Conservation (phyloP, 1,140 invertebrate species). For the Chrysopa pallens region DNA sequence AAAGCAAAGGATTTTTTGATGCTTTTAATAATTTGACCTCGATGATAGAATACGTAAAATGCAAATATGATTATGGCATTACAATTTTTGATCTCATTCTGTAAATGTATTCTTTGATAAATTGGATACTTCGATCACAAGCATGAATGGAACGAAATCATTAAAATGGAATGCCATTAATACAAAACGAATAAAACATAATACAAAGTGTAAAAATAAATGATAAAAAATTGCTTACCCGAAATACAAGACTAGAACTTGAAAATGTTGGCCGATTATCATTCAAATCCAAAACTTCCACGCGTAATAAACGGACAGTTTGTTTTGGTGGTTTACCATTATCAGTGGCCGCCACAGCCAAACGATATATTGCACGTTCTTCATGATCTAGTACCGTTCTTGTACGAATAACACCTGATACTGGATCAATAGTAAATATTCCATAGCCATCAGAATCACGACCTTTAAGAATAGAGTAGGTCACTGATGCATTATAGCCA, state of each 20-base stretch:
- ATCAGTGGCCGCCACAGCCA: constrained; percentile 75
- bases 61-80: no score
- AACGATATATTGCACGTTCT: constrained; percentile 65
- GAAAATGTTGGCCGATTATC: constrained; percentile 83
- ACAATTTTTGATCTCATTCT: no score
- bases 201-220: no score
- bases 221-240: constrained; percentile 33
- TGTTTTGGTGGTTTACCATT: constrained; percentile 63
- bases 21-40: no score
- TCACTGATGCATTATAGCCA: constrained; percentile 73
- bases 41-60: no score
- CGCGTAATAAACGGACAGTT: constrained; percentile 58
- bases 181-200: no score
- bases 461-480: constrained; percentile 70
- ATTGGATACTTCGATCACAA: no score
- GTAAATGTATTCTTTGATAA: no score
- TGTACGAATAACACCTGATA: constrained; percentile 74
- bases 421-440: constrained; percentile 71
- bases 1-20: no score
- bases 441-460: constrained; percentile 40
- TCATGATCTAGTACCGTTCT: constrained; percentile 78
- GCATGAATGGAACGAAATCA: no score
- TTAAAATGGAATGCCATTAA: no score
- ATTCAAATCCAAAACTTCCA: constrained; percentile 79
- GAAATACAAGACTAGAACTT: constrained; percentile 72